A percentile compares a stretch with the other conserved stretches of the same genome.
Evolutionary conservation across 1,140 invertebrate genomes (phyloP).

Genomic region (Papilio aristodemus): DNA sequence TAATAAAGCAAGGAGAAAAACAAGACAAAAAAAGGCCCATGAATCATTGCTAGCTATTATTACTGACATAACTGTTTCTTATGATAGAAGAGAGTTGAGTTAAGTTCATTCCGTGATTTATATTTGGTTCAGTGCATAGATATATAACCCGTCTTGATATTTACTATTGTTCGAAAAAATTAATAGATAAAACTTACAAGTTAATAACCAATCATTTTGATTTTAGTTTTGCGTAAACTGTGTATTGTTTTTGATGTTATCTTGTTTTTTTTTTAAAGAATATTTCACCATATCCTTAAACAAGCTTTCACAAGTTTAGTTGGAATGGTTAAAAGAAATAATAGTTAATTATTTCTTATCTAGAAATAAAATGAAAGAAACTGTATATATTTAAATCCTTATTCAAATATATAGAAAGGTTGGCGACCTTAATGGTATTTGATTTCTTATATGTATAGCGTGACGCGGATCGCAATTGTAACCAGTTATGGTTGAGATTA

Average conservation of each 20-base stretch:
- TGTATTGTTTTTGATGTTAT: too few species aligned
- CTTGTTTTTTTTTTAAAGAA: too few species aligned
- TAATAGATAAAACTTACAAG: too few species aligned
- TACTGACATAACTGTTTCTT: constrained; percentile 34
- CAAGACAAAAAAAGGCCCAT: constrained; percentile 27
- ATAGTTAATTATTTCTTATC: too few species aligned
- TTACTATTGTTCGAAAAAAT: neutral
- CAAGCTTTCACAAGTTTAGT: too few species aligned
- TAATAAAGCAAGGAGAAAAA: constrained; percentile 33
- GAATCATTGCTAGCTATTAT: constrained; percentile 33
- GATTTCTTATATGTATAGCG: neutral
- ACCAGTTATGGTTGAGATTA: neutral
- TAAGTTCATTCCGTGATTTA: constrained; percentile 26
- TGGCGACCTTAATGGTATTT: constrained; percentile 1
- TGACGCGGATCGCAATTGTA: constrained; percentile 14
- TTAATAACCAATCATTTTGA: too few species aligned
- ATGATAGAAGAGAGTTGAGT: constrained; percentile 27
- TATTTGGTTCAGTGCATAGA: neutral
- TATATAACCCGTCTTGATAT: neutral
- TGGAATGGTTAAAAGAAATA: too few species aligned
- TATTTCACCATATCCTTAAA: too few species aligned
- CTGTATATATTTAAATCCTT: too few species aligned
- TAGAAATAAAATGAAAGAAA: too few species aligned
- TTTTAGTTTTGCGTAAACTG: too few species aligned
- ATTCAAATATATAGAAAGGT: neutral